Evolutionary conservation across 2,797 vertebrate genomes (phyloP).

Genomic region (Urosaurus nigricauda): DNA sequence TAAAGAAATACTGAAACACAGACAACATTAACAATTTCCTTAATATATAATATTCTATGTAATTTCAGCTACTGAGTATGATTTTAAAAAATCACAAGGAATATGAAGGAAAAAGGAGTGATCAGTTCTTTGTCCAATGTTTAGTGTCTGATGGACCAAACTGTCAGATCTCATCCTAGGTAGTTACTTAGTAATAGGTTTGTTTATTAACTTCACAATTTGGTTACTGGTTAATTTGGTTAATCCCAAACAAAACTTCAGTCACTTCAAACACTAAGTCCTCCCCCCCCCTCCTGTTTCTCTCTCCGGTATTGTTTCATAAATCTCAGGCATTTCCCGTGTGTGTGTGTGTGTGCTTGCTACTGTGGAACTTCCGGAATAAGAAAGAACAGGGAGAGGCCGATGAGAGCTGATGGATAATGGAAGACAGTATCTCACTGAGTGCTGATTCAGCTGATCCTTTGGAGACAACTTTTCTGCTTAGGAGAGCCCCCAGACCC

Average conservation of each 20-base stretch:
- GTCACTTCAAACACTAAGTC: neutral
- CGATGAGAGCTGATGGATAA: neutral
- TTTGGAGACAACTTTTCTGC: neutral
- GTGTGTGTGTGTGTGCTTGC: neutral
- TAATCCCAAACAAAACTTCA: neutral
- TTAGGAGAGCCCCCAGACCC: neutral
- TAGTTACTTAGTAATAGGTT: slow-evolving; percentile 19
- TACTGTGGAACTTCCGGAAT: neutral
- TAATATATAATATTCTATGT: neutral
- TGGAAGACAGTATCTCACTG: neutral
- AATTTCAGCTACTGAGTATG: neutral
- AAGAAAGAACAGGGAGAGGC: neutral
- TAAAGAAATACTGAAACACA: neutral
- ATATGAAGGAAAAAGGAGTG: neutral
- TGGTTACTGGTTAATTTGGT: slow-evolving; percentile 9
- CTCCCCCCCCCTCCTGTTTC: neutral
- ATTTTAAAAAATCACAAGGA: neutral
- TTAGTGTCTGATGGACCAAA: slow-evolving; percentile 10
- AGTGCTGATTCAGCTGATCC: neutral
- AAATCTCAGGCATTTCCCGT: slow-evolving; percentile 40
- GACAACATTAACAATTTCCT: neutral
- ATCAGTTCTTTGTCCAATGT: neutral
- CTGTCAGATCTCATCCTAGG: fast-evolving
- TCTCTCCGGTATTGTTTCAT: neutral
- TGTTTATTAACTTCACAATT: neutral